Percentiles rank a stretch among this genome's conserved stretches.
Conservation (phyloP, 2,888 invertebrate species). For the Strigamia crassipes region DNA sequence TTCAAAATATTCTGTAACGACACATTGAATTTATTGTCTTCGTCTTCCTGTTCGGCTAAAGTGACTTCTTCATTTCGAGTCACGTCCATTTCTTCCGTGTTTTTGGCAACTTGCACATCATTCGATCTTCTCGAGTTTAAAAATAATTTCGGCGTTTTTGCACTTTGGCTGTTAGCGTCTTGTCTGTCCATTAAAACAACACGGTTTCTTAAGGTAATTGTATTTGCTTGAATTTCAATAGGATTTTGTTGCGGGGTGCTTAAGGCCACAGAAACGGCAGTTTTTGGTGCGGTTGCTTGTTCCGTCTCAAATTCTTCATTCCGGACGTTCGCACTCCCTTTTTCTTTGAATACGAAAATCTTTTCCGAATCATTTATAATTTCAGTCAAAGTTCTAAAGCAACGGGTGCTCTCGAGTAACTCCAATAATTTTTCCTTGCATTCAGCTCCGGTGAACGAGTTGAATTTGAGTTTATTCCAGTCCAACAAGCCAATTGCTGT, state of each 20-base stretch:
- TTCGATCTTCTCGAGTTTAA: not conserved
- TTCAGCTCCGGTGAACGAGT: not conserved
- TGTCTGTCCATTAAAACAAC: not conserved
- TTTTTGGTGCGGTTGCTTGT: not conserved
- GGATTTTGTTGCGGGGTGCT: not conserved
- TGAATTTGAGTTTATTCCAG: constrained; percentile 1
- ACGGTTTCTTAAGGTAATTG: not conserved
- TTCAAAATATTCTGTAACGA: not conserved
- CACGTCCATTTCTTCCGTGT: not conserved
- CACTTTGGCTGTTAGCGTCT: not conserved
- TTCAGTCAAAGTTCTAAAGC: not conserved
- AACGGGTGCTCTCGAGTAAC: not conserved
- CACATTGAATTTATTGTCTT: not conserved
- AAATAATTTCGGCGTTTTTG: not conserved
- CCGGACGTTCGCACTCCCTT: not conserved
- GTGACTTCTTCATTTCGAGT: not conserved
- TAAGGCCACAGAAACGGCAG: not conserved
- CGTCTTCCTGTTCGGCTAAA: not conserved
- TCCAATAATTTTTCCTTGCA: not conserved
- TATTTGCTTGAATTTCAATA: not conserved
- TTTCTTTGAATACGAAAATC: not conserved
- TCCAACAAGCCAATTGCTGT: not conserved
- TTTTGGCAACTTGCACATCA: not conserved
- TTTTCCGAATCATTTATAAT: not conserved
- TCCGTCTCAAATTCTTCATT: not conserved